Evolutionary conservation across 2,797 vertebrate species (phyloP).

Genomic region (Eidolon dupreanum): DNA sequence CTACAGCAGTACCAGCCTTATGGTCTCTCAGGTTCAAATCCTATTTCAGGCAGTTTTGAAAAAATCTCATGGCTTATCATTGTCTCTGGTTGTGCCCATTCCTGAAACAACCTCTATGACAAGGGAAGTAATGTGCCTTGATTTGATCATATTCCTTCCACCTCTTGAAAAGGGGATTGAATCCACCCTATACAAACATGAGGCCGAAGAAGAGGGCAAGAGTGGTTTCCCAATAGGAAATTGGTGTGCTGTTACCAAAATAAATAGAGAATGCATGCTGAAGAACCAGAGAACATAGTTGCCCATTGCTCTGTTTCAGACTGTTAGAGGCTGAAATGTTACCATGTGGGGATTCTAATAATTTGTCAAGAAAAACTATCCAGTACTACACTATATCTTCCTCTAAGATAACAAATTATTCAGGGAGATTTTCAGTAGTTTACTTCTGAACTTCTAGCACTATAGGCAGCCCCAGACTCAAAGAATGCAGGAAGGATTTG

Average conservation of each 20-base stretch:
- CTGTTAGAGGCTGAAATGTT: not conserved
- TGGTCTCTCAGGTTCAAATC: not conserved
- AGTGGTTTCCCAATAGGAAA: not conserved
- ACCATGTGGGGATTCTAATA: not conserved
- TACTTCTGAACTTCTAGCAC: not conserved
- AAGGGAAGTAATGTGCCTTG: not conserved
- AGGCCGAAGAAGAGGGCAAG: not conserved
- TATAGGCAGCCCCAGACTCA: not conserved
- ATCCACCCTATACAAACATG: not conserved
- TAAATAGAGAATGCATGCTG: not conserved
- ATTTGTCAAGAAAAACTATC: not conserved
- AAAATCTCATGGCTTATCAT: not conserved
- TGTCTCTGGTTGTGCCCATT: not conserved
- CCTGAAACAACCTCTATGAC: not conserved
- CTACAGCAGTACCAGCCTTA: not conserved
- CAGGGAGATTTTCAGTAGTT: not conserved
- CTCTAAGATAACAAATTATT: not conserved
- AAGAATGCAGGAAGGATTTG: not conserved
- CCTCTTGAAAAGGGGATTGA: not conserved
- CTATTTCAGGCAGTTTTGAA: not conserved
- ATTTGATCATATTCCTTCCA: not conserved
- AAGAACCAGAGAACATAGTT: not conserved
- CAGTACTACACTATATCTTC: not conserved
- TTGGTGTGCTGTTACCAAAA: not conserved
- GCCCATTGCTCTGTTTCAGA: not conserved